Base-by-base conservation (phyloP, 2,888 invertebrate species). In the Ceramica pisi region DNA sequence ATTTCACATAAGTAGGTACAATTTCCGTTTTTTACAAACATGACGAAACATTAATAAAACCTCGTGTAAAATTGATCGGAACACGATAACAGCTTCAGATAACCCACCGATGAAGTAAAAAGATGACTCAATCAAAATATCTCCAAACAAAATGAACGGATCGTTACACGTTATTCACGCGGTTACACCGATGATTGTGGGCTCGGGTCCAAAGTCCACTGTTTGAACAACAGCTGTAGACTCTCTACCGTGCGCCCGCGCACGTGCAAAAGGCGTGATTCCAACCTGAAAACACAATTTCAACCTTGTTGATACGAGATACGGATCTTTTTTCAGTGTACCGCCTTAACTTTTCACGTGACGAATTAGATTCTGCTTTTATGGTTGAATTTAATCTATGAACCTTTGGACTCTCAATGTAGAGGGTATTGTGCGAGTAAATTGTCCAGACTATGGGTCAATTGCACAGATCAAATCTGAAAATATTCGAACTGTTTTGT, bases 181-280 rank as follows among this genome's bases (percentile, higher is more conserved):
- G 82, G 89, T 90, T 86, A 88, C 90, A 90, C 91, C 92, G 93
- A 93, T 93, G 94, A 94, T 93, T 93, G 94, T 93, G 88, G 87
- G 87, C 88, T 83, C 89, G 91, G 88, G 94, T 95, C 89, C 95
- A 95, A 95, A 95, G 95, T 95, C 95, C 94, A 90, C 84, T 86
- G 87, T 86, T 86, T 86, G 84, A 86, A 88, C 88, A 91, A 91
- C 94, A 93, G 94, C 94, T 94, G 94, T 92, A 91, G 89, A 90
- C 92, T 91, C 91, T 89, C 90, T 90, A 90, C 89, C 90, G 89
- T 89, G 92, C 89, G 87, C 85, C 50, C 26, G 75, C 78, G 87
- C 90, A 90, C 94, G 94, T 94, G 94, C 91, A 82, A 85, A 26
- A 78, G 87, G 92, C 95, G 93, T 95, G 95, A 94, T 94, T 79